A percentile compares a stretch with the other conserved stretches of the same genome.
Conservation (phyloP, 2,797 vertebrate species). For the Geotrypetes seraphini region DNA sequence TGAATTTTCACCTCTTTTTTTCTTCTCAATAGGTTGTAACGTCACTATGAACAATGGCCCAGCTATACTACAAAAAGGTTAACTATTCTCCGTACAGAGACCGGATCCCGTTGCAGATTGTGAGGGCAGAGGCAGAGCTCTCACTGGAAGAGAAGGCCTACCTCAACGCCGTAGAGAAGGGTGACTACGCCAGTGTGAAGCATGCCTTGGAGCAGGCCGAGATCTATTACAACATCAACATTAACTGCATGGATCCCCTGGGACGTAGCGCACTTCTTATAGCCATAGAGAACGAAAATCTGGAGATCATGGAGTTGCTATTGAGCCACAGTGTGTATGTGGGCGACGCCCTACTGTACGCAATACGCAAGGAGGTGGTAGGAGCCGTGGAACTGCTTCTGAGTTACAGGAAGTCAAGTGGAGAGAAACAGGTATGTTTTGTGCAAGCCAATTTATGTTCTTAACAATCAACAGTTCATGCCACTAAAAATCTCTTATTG, state of each 20-base stretch:
- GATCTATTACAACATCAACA: conserved; percentile 94
- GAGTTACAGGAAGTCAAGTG: conserved; percentile 76
- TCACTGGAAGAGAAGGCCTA: conserved; percentile 84
- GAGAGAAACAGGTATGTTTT: conserved; percentile 87
- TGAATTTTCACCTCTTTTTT: background rate
- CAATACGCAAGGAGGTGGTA: conserved; percentile 90
- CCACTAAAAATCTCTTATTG: too few species aligned
- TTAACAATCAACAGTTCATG: too few species aligned
- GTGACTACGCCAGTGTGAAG: conserved; percentile 87
- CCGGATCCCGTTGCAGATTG: conserved; percentile 86
- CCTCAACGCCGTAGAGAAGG: conserved; percentile 88
- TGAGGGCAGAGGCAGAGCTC: conserved; percentile 86
- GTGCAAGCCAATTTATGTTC: too few species aligned
- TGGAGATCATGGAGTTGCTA: conserved; percentile 92
- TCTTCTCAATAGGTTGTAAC: conserved; percentile 28
- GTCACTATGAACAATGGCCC: conserved; percentile 68
- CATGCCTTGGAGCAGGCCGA: conserved; percentile 86
- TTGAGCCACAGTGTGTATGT: conserved; percentile 81
- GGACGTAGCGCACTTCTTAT: conserved; percentile 88
- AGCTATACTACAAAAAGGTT: conserved; percentile 91
- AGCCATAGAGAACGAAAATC: conserved; percentile 92
- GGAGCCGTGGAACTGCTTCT: conserved; percentile 91
- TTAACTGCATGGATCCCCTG: conserved; percentile 91
- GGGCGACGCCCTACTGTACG: conserved; percentile 86
- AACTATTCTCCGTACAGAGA: conserved; percentile 90